These are phyloP conservation scores for Pangasianodon gigas DNA, from an alignment of 2,113 vertebrate species.

Conservation along the genomic window DNA sequence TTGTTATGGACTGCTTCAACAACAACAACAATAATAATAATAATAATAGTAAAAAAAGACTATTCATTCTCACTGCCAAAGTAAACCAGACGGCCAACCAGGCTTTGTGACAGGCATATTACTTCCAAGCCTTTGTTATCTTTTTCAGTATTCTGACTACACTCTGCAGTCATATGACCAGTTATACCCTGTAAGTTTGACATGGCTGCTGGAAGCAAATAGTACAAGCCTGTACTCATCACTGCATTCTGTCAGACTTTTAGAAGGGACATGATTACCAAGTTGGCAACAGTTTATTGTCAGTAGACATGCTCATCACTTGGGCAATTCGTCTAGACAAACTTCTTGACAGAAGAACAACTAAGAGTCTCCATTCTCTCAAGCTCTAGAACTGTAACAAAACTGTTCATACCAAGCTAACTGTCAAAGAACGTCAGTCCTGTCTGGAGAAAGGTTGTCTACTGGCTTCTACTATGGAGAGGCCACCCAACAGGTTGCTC, in stretches of 20 bases:
- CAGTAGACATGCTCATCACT: background rate
- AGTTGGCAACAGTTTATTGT: background rate
- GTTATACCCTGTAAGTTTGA: background rate
- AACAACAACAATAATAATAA: background rate
- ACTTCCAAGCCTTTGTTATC: background rate
- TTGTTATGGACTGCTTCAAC: background rate
- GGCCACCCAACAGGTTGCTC: background rate
- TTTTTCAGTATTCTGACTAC: background rate
- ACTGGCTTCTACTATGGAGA: background rate
- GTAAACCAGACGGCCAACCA: background rate
- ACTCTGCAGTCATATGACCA: background rate
- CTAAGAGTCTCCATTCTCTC: background rate
- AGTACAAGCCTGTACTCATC: background rate
- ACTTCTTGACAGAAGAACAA: background rate
- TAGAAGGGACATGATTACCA: background rate
- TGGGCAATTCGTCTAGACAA: background rate
- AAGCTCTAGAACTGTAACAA: background rate
- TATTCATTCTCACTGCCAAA: background rate
- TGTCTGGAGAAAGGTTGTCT: background rate
- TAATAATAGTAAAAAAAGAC: background rate
- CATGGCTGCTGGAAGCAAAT: background rate
- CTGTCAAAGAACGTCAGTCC: background rate
- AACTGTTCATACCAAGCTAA: background rate
- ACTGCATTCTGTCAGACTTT: background rate
- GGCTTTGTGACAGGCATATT: background rate